Evolutionary conservation across 2,888 invertebrate species (phyloP).

Genomic region (Amblyjoppa fuscipennis): DNA sequence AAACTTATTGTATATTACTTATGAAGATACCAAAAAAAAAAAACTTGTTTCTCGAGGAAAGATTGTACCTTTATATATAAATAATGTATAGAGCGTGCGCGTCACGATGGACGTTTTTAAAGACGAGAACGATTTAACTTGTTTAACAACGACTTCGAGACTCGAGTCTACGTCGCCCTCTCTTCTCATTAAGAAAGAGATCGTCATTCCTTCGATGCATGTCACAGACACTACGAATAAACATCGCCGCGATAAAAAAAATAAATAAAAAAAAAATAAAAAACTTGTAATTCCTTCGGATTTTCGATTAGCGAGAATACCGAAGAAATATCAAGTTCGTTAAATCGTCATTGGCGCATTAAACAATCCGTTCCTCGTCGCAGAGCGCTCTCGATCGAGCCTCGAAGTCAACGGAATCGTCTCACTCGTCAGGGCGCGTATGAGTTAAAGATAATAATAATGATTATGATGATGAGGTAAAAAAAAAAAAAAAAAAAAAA

Average conservation of each 20-base stretch:
- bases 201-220: conserved; percentile 30
- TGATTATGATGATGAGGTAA: conserved; percentile 32
- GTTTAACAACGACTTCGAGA: conserved; percentile 41
- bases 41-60: conserved; percentile 76
- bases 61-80: conserved; percentile 81
- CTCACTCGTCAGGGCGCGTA: conserved; percentile 12
- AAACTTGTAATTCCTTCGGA: conserved; percentile 28
- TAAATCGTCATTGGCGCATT: conserved; percentile 27
- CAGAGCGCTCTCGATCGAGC: conserved; percentile 26
- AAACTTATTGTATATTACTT: conserved; percentile 83
- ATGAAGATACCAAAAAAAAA: conserved; percentile 63
- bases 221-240: conserved; percentile 38
- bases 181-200: conserved; percentile 23
- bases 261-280: not conserved
- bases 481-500: conserved; percentile 5
- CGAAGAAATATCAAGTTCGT: conserved; percentile 34
- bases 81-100: conserved; percentile 73
- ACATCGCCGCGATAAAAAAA: conserved; percentile 35
- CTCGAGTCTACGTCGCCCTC: conserved; percentile 38
- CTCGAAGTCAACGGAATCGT: conserved; percentile 28
- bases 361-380: conserved; percentile 24
- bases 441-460: conserved; percentile 20
- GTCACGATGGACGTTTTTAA: conserved; percentile 58
- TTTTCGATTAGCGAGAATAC: conserved; percentile 38
- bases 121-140: conserved; percentile 24